phyloP scores from a whole-genome alignment of 1,140 invertebrate species.

The Atopsyche davidsoni region DNA sequence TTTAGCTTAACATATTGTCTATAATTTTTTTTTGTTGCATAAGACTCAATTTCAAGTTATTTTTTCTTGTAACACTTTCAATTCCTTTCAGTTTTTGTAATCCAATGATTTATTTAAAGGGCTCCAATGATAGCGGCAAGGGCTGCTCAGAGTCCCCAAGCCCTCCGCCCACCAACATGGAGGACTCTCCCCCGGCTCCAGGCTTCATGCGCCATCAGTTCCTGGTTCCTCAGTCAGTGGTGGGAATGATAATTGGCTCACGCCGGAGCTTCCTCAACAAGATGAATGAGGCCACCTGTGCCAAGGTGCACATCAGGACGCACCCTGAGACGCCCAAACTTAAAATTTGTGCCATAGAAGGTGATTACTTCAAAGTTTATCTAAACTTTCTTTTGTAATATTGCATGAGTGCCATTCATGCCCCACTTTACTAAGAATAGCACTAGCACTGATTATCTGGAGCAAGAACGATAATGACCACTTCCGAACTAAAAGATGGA shows the following conservation, averaged over 20 bases:
- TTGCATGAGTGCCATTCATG: no score
- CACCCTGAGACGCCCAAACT: conserved; percentile 63
- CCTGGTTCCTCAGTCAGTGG: conserved; percentile 68
- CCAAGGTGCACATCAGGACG: conserved; percentile 70
- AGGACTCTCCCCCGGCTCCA: conserved; percentile 17
- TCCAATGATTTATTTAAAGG: conserved; percentile 39
- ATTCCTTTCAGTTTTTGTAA: conserved; percentile 4
- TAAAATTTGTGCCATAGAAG: conserved; percentile 81
- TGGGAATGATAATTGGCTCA: conserved; percentile 83
- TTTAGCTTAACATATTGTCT: no score
- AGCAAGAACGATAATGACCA: no score
- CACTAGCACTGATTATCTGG: no score
- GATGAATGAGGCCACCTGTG: conserved; percentile 72
- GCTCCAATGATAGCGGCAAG: conserved; percentile 71
- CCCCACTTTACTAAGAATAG: no score
- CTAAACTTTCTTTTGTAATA: no score
- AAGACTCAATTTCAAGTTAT: no score
- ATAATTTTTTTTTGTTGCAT: no score
- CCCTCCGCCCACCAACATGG: conserved; percentile 47
- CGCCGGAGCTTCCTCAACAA: conserved; percentile 74
- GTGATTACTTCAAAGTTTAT: conserved; percentile 38
- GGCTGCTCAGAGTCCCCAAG: conserved; percentile 62
- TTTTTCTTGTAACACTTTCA: not conserved
- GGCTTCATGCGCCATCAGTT: conserved; percentile 56
- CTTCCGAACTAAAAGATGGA: no score